Conservation (phyloP, 2,888 invertebrate species). For the Nomada goodeniana region DNA sequence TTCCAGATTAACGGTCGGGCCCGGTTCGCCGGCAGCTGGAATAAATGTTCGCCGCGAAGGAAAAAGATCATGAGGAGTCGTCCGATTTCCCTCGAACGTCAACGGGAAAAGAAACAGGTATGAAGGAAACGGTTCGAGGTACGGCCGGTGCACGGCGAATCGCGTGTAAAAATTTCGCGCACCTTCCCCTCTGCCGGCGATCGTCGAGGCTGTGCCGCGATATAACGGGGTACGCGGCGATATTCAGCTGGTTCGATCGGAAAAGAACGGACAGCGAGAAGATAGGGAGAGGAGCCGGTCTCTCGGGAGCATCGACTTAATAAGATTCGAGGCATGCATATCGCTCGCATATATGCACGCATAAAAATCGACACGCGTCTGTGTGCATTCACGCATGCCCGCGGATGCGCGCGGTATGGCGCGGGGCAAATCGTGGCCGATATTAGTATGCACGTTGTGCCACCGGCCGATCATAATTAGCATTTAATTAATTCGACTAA, state of each 20-base stretch:
- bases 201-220: constrained; percentile 25
- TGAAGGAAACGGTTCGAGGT: constrained; percentile 13
- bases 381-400: not conserved
- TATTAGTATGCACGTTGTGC: constrained; percentile 75
- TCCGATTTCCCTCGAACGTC: not conserved
- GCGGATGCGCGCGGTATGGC: constrained; percentile 25
- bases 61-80: not conserved
- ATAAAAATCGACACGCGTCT: not conserved
- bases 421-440: constrained; percentile 51
- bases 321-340: constrained; percentile 72
- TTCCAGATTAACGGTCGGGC: constrained; percentile 64
- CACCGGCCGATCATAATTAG: constrained; percentile 79
- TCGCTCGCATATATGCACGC: constrained; percentile 23
- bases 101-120: constrained; percentile 43
- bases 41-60: constrained; percentile 41
- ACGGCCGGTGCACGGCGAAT: constrained; percentile 29
- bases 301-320: constrained; percentile 53
- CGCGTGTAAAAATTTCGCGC: constrained; percentile 53
- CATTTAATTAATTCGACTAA: constrained; percentile 81
- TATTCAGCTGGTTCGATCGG: constrained; percentile 52
- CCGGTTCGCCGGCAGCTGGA: constrained; percentile 43
- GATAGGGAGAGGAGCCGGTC: constrained; percentile 26
- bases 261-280: constrained; percentile 33
- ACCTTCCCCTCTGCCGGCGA: constrained; percentile 12
- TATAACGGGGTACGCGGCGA: constrained; percentile 51